Evolutionary conservation across 2,113 vertebrate species (phyloP), one percentile per base, ranked within the genome.

Genomic region (Galeopterus variegatus): DNA sequence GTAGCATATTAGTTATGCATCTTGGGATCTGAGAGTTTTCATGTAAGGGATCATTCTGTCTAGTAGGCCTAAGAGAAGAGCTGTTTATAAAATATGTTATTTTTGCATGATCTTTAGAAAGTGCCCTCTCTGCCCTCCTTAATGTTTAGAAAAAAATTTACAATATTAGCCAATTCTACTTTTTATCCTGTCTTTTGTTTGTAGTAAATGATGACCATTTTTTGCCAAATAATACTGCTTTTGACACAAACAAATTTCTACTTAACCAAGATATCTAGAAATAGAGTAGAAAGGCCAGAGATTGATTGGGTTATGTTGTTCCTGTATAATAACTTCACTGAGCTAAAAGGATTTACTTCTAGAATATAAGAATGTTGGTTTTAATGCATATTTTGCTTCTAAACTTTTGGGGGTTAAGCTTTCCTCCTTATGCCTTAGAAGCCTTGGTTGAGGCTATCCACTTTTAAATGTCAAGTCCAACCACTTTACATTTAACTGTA

Each of bases 1-100:
- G 99, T 98, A 99, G 98, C 98, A 96, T 99, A 99, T 99, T 99
- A 99, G 99, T 99, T 99, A 98, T 99, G 98, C 98, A 99, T 99
- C 98, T 98, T 93, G 97, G 97, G 75, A 97, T 98, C 97, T 97
- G 98, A 95, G 93, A 95, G 90, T 97, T 97, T 98, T 97, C 90
- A 96, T 95, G 95, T 96, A 98, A 98, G 96, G 31, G 90, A 90
- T 97, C 87, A 79, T 97, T 97, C 95, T 98, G 94, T 96, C 90
- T 93, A 83, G 81, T 45, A 77, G 76, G 67, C 62, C 85, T 90
- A 77, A 73, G 92, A 90, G 62, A 97, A 97, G 36, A 31, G 11
- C 65, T 95, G 80, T 92, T 94, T 96, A 77, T 88, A 90, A 95
- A 95, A 84, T 87, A 50, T 52, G 24, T 77, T 90, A 73, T 83